These are phyloP conservation scores for Anoplolepis gracilipes DNA, from an alignment of 1,140 invertebrate genomes.

Conservation along the genomic window DNA sequence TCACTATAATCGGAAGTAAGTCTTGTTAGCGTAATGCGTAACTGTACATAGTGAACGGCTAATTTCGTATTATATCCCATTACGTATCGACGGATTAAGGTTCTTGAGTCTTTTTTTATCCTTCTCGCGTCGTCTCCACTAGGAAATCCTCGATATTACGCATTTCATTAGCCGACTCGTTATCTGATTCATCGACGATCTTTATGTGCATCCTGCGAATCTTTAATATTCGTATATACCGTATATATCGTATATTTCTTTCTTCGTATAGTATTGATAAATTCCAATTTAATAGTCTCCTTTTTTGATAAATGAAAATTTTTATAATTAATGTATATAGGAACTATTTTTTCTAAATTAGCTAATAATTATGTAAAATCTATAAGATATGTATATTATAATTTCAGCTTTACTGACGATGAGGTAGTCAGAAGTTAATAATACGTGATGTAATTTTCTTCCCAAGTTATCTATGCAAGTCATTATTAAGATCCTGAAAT, in stretches of 20 bases:
- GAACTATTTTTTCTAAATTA: neutral
- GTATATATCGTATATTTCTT: neutral
- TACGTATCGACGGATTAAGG: conserved; percentile 73
- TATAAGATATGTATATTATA: neutral
- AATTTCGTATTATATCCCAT: conserved; percentile 80
- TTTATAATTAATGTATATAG: neutral
- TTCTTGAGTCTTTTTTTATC: conserved; percentile 14
- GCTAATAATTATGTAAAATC: neutral
- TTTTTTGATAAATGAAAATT: conserved; percentile 4
- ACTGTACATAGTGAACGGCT: conserved; percentile 81
- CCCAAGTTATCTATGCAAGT: neutral
- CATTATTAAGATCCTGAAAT: conserved; percentile 32
- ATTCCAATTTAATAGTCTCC: neutral
- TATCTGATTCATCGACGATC: neutral
- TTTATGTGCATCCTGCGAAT: neutral
- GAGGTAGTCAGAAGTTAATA: neutral
- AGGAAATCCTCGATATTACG: conserved; percentile 1
- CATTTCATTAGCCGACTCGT: conserved; percentile 4
- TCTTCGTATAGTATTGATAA: neutral
- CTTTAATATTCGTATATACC: neutral
- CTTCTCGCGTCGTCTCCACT: neutral
- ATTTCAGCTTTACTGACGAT: neutral
- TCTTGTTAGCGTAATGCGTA: conserved; percentile 84
- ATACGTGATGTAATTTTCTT: neutral
- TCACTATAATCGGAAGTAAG: conserved; percentile 83